phyloP scores from a whole-genome alignment of 2,113 vertebrate species.

The Neolamprologus cancellatus region DNA sequence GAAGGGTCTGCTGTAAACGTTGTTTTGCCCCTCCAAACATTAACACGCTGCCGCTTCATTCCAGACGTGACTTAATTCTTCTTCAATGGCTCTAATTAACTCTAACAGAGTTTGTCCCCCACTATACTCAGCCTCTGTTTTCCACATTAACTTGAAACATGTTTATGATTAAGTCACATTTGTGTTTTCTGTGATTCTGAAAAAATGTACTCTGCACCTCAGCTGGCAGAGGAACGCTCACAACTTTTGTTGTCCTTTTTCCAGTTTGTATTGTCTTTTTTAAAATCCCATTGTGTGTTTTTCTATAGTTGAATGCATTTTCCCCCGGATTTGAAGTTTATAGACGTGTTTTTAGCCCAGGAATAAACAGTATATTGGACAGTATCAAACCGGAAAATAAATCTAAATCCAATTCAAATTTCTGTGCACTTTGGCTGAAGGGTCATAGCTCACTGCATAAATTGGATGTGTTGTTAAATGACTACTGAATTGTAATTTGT shows the following conservation, averaged over 20 bases:
- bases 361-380: not conserved
- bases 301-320: not conserved
- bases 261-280: not conserved
- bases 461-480: not conserved
- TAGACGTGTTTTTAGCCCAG: not conserved
- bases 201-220: not conserved
- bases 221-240: not conserved
- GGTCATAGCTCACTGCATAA: not conserved
- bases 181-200: not conserved
- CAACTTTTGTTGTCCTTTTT: not conserved
- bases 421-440: not conserved
- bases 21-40: constrained; percentile 27
- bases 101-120: not conserved
- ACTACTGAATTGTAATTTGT: not conserved
- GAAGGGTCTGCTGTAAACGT: constrained; percentile 38
- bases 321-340: not conserved
- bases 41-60: not conserved
- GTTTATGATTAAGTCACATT: not conserved
- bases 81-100: constrained; percentile 25
- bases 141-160: not conserved
- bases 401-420: not conserved
- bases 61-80: constrained; percentile 39
- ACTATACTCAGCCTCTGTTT: constrained; percentile 1
- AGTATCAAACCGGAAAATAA: not conserved
- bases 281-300: not conserved